Conservation (phyloP, 1,140 invertebrate genomes). For the Meloidogyne exigua region DNA sequence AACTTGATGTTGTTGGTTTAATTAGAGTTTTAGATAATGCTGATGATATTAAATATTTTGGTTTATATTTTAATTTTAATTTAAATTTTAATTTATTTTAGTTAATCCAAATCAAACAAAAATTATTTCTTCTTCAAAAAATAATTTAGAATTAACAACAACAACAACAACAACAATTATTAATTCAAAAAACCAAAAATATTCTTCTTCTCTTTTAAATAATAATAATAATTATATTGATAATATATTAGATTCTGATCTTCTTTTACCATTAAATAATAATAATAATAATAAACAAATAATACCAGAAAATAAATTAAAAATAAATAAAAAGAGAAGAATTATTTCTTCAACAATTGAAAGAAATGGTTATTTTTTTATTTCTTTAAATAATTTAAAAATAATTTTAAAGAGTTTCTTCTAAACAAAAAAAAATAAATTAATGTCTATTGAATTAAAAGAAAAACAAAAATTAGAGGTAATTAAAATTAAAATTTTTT, state of each 20-base stretch:
- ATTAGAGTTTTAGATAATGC: constrained; percentile 56
- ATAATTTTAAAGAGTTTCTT: neutral
- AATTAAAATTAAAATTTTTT: neutral
- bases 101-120: neutral
- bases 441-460: neutral
- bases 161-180: neutral
- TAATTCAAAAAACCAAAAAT: neutral
- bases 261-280: neutral
- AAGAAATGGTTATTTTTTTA: neutral
- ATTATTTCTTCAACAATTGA: neutral
- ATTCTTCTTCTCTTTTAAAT: neutral
- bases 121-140: neutral
- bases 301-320: too few species aligned
- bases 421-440: too few species aligned
- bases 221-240: constrained; percentile 1
- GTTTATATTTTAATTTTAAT: constrained; percentile 33
- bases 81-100: neutral
- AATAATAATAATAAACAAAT: neutral
- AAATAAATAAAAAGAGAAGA: neutral
- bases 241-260: too few species aligned
- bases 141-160: neutral
- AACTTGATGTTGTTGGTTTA: constrained; percentile 59
- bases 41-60: constrained; percentile 52
- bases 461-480: neutral
- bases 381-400: too few species aligned